These are phyloP conservation scores for Epicampocera succincta DNA, from an alignment of 2,888 invertebrate genomes.

Conservation along the genomic window DNA sequence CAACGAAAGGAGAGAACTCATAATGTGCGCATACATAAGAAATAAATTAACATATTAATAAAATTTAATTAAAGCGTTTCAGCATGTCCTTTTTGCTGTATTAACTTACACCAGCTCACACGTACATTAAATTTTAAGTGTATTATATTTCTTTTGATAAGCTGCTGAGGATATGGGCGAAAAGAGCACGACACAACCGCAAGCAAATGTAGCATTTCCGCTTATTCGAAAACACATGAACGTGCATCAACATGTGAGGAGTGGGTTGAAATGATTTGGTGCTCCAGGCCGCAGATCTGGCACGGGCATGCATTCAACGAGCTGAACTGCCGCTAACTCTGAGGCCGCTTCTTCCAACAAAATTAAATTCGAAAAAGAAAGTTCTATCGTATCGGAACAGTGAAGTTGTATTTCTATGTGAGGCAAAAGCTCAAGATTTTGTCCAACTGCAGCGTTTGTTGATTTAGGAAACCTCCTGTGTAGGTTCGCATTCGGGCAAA, in stretches of 20 bases:
- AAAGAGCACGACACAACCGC: slow-evolving; percentile 65
- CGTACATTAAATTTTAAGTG: slow-evolving; percentile 11
- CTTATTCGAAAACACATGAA: slow-evolving; percentile 29
- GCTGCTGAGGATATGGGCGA: slow-evolving; percentile 61
- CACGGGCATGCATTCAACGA: too few relatives aligned
- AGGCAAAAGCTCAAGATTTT: too few relatives aligned
- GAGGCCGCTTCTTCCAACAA: too few relatives aligned
- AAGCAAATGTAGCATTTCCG: slow-evolving; percentile 68
- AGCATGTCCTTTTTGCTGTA: slow-evolving; percentile 59
- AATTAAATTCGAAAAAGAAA: too few relatives aligned
- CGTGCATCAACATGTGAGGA: slow-evolving; percentile 1
- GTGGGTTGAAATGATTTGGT: background rate
- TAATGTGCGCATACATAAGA: slow-evolving; percentile 10
- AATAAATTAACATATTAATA: slow-evolving; percentile 67
- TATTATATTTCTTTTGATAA: slow-evolving; percentile 64
- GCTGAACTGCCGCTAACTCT: too few relatives aligned
- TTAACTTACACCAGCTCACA: slow-evolving; percentile 13
- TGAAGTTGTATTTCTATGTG: too few relatives aligned
- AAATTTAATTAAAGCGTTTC: slow-evolving; percentile 69
- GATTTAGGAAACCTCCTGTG: too few relatives aligned
- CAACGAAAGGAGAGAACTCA: background rate
- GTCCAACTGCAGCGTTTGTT: too few relatives aligned
- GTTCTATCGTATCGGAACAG: too few relatives aligned
- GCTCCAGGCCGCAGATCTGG: too few relatives aligned
- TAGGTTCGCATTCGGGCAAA: too few relatives aligned